Evolutionary conservation across 2,888 invertebrate species (phyloP).

Genomic region (Eristalis tenax): DNA sequence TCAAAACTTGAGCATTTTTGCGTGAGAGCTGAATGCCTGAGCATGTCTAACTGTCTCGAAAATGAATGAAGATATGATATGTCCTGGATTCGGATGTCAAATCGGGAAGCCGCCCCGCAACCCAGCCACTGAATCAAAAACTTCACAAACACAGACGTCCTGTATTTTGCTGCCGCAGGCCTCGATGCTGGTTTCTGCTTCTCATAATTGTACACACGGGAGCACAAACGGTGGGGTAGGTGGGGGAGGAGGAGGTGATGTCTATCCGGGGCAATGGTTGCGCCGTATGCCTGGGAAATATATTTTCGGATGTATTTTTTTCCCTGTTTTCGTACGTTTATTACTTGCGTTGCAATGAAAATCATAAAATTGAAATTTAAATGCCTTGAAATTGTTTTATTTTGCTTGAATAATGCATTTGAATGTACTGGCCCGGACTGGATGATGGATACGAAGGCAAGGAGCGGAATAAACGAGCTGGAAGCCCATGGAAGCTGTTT

Average conservation of each 20-base stretch:
- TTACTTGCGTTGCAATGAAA: conserved; percentile 60
- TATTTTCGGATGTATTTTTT: background rate
- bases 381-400: conserved; percentile 63
- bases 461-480: conserved; percentile 28
- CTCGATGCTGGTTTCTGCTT: background rate
- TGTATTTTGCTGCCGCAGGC: background rate
- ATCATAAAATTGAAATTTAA: conserved; percentile 68
- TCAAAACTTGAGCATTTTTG: background rate
- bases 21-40: background rate
- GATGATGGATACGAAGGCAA: conserved; percentile 32
- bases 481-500: conserved; percentile 56
- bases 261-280: background rate
- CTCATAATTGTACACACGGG: conserved; percentile 17
- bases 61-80: conserved; percentile 12
- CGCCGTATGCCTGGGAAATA: background rate
- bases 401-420: conserved; percentile 62
- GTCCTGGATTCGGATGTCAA: conserved; percentile 25
- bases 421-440: conserved; percentile 7
- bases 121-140: conserved; percentile 16
- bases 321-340: conserved; percentile 27
- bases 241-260: background rate
- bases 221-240: background rate
- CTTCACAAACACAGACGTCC: background rate
- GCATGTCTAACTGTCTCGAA: conserved; percentile 6
- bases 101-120: conserved; percentile 12